These are phyloP conservation scores for Sitodiplosis mosellana DNA, from an alignment of 1,140 invertebrate species.

Conservation along the genomic window DNA sequence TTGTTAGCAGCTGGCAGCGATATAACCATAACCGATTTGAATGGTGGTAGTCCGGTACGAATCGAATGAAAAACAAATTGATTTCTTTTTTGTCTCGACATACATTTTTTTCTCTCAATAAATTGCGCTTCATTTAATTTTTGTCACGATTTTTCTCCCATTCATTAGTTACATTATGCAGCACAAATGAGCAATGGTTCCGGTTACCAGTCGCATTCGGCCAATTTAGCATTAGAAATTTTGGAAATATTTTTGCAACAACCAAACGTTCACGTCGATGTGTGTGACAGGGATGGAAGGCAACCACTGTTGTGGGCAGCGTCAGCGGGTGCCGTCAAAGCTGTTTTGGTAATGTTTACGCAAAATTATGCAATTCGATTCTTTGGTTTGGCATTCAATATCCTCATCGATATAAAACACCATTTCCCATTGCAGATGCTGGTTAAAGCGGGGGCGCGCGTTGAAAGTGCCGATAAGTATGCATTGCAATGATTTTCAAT, in stretches of 20 bases:
- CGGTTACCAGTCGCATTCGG: slow-evolving; percentile 28
- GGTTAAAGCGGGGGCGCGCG: slow-evolving; percentile 63
- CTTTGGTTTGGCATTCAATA: too few species aligned
- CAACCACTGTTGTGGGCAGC: slow-evolving; percentile 93
- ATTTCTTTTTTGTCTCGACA: too few species aligned
- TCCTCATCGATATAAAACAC: too few species aligned
- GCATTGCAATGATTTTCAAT: slow-evolving; percentile 1
- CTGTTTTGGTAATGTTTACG: slow-evolving; percentile 42
- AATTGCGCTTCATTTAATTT: too few species aligned
- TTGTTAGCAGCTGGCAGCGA: slow-evolving; percentile 68
- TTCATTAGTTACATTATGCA: slow-evolving; percentile 65
- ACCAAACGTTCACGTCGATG: slow-evolving; percentile 58
- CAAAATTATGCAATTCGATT: too few species aligned
- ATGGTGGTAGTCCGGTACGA: slow-evolving; percentile 65
- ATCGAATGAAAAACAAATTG: too few species aligned
- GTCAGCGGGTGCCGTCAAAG: slow-evolving; percentile 83
- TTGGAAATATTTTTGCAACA: slow-evolving; percentile 65
- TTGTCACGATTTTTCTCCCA: too few species aligned
- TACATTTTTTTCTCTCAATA: too few species aligned
- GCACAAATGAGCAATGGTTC: slow-evolving; percentile 75
- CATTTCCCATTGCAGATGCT: slow-evolving; percentile 21
- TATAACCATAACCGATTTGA: slow-evolving; percentile 72
- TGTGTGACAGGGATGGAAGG: slow-evolving; percentile 74
- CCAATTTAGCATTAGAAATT: slow-evolving; percentile 52
- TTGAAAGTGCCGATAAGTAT: slow-evolving; percentile 57